These are phyloP conservation scores for Peucedramus taeniatus DNA, from an alignment of 2,113 vertebrate genomes.

Conservation along the genomic window DNA sequence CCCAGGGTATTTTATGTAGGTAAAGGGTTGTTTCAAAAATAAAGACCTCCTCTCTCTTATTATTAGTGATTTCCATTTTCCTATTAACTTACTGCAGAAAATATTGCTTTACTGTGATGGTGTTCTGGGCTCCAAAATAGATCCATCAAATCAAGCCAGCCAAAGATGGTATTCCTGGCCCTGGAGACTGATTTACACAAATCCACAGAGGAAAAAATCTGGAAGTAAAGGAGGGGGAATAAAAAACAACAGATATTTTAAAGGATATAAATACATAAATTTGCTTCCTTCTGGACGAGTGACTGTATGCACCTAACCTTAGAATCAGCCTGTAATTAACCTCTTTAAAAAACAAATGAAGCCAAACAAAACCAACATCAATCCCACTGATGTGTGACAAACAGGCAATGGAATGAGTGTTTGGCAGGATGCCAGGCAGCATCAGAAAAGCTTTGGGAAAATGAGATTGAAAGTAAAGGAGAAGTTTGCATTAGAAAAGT, in stretches of 20 bases:
- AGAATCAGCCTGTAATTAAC: slow-evolving; percentile 40
- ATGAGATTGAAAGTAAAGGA: not conserved
- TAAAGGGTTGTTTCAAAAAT: not conserved
- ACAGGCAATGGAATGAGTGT: not conserved
- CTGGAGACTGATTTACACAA: slow-evolving; percentile 9
- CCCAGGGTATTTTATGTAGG: not conserved
- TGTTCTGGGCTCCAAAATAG: not conserved
- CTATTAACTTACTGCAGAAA: slow-evolving; percentile 28
- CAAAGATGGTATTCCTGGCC: not conserved
- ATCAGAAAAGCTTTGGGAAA: not conserved
- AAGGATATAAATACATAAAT: not conserved
- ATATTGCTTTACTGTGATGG: not conserved
- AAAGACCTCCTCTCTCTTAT: not conserved
- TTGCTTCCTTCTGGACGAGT: not conserved
- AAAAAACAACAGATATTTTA: not conserved
- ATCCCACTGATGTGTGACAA: not conserved
- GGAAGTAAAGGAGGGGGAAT: not conserved
- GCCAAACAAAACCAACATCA: not conserved
- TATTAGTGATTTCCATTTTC: slow-evolving; percentile 40
- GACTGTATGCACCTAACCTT: not conserved
- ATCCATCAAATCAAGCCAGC: not conserved
- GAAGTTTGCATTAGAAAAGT: not conserved
- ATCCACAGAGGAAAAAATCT: not conserved
- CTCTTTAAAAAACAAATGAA: not conserved
- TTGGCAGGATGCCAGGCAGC: not conserved